Base-by-base conservation (phyloP, 2,888 invertebrate species). In the Choristoneura rosaceana region DNA sequence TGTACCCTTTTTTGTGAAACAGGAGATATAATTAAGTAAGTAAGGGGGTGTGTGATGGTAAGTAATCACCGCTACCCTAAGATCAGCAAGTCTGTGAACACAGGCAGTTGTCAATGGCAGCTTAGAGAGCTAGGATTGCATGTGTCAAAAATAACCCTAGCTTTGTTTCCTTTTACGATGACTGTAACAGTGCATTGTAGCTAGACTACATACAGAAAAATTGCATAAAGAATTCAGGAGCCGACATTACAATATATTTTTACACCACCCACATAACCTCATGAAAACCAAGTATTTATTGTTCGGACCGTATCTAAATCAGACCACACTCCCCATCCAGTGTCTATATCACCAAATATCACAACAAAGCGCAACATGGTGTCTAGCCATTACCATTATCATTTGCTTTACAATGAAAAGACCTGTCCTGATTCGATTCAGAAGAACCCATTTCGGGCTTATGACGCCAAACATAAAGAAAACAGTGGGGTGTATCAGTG, bases 391-490 rank as follows among this genome's bases (percentile, higher is more conserved):
- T 87, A 90, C 89, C 90, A 90, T 92, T 90, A 92, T 90, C 91
- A 90, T 93, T 93, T 89, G 90, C 87, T 86, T 87, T 82, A 92
- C 91, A 92, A 93, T 91, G 89, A 88, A 85, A 82, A 85, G 84
- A 81, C 84, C 85, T 83, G 86, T 87, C 82, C 85, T 82, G 86
- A 85, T 87, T 84, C 85, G 87, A 89, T 89, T 85, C 88, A 88
- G 86, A 86, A 83, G 82, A 85, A 81, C 84, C 89, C 89, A 90
- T 91, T 91, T 84, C 82, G 87, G 83, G 84, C 82, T 88, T 91
- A 93, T 93, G 92, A 90, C 87, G 88, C 87, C 86, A 87, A 87
- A 89, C 87, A 91, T 90, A 92, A 92, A 93, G 91, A 88, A 88
- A 90, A 87, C 93, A 90, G 90, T 90, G 80, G 92, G 92, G 89